Base-by-base conservation (phyloP, 2,888 invertebrate species). In the Ellobium chinense region DNA sequence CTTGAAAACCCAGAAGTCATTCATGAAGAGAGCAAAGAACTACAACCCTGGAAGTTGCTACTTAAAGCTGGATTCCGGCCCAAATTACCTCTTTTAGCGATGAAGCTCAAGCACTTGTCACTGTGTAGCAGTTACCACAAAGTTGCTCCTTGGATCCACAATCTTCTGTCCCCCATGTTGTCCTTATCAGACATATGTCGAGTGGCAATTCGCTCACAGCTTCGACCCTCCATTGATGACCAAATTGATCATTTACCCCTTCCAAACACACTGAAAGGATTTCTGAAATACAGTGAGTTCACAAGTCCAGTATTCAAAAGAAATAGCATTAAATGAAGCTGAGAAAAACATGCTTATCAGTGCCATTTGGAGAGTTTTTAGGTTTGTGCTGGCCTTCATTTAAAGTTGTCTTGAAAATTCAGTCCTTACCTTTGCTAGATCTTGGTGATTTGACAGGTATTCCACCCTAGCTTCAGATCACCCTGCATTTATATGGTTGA, bases 1-100 rank as follows among this genome's bases (percentile, higher is more conserved):
- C 82, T 91, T 39, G 91, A 89, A 81, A 91, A 91, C 78, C 91
- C 91, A 7, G 91, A 91, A 83, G 87, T 91, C 21, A 84, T 91
- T 60, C 86, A 86, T 37, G 88, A 88, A 60, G 83, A 83, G 54
- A 89, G 89, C 74, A 86, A 87, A 76, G 91, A 91, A 68, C 81
- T 91, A 46, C 70, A 87, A 65, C 87, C 89, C 21, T 91, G 89
- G 89, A 85, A 88, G 75, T 82, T 91, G 21, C 78, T 91, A 34
- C 82, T 89, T 75, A 88, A 88, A 12, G 89, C 89, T 58, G 91
- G 91, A 5, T 89, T 89, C 73, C 83, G 82, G 24, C 91, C 90
- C 1, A 76, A 85, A 5, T 85, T 88, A 31, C 87, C 86, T 14
- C 80, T 87, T 29, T 82, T 89, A 34, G 83, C 85, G 60, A 82